Evolutionary conservation across 1,140 invertebrate species (phyloP).

Genomic region (Drosophila varians): DNA sequence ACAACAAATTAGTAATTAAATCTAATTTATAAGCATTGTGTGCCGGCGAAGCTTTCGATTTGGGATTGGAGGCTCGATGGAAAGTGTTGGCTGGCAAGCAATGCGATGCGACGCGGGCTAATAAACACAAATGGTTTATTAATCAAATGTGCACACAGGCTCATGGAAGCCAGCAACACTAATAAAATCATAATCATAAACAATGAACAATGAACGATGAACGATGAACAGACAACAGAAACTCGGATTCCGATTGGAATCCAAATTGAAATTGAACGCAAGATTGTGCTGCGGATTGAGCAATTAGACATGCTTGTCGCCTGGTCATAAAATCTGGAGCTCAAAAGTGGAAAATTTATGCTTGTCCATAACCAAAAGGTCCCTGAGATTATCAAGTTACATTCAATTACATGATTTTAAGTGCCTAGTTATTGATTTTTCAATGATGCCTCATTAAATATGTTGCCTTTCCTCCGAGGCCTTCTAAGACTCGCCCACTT

Average conservation of each 20-base stretch:
- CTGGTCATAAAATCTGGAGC: slow-evolving; percentile 21
- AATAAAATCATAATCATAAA: slow-evolving; percentile 50
- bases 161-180: slow-evolving; percentile 9
- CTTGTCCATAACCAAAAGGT: slow-evolving; percentile 7
- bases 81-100: slow-evolving; percentile 59
- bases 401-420: background rate
- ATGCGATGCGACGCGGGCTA: slow-evolving; percentile 53
- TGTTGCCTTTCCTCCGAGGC: background rate
- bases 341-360: slow-evolving; percentile 48
- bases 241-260: slow-evolving; percentile 29
- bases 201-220: slow-evolving; percentile 19
- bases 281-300: slow-evolving; percentile 43
- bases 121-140: slow-evolving; percentile 75
- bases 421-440: background rate
- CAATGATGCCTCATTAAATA: background rate
- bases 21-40: slow-evolving; percentile 50
- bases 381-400: background rate
- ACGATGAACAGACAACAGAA: slow-evolving; percentile 7
- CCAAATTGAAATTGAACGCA: slow-evolving; percentile 12
- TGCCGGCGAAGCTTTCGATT: slow-evolving; percentile 34
- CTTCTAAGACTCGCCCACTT: too few relatives aligned
- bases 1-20: slow-evolving; percentile 67
- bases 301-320: slow-evolving; percentile 66
- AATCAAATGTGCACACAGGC: slow-evolving; percentile 58
- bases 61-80: slow-evolving; percentile 25